Conservation (phyloP, 2,797 vertebrate species). For the Numenius phaeopus region DNA sequence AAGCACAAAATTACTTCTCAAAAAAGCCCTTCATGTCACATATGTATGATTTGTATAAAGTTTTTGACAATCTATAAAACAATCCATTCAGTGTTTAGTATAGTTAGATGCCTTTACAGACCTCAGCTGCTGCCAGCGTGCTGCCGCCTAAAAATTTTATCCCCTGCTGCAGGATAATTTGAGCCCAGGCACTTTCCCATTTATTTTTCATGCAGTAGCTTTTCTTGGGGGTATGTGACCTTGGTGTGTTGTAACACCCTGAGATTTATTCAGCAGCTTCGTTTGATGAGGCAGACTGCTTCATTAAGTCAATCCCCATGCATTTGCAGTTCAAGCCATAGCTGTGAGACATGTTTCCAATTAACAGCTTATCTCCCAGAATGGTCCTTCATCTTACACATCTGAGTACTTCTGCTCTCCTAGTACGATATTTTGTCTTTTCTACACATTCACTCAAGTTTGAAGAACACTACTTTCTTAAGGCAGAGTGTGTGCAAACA, state of each 20-base stretch:
- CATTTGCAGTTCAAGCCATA: neutral
- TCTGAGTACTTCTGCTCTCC: rapidly evolving
- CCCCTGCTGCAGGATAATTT: neutral
- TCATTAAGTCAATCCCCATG: neutral
- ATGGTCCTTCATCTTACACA: neutral
- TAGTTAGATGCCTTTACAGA: neutral
- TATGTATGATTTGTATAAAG: neutral
- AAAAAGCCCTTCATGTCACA: neutral
- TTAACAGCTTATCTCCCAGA: neutral
- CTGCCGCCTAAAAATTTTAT: neutral
- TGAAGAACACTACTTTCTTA: neutral
- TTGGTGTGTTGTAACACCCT: neutral
- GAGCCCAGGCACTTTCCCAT: neutral
- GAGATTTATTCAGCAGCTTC: neutral
- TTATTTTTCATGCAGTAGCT: neutral
- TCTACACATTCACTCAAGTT: neutral
- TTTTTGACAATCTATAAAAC: neutral
- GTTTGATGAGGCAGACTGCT: neutral
- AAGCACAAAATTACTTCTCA: neutral
- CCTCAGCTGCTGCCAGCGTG: too few species aligned
- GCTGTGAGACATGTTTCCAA: neutral
- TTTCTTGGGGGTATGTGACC: neutral
- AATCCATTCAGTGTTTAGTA: neutral
- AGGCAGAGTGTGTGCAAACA: neutral
- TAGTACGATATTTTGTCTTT: neutral